phyloP scores from a whole-genome alignment of 2,888 invertebrate genomes.

The Ernsta delagoae region DNA sequence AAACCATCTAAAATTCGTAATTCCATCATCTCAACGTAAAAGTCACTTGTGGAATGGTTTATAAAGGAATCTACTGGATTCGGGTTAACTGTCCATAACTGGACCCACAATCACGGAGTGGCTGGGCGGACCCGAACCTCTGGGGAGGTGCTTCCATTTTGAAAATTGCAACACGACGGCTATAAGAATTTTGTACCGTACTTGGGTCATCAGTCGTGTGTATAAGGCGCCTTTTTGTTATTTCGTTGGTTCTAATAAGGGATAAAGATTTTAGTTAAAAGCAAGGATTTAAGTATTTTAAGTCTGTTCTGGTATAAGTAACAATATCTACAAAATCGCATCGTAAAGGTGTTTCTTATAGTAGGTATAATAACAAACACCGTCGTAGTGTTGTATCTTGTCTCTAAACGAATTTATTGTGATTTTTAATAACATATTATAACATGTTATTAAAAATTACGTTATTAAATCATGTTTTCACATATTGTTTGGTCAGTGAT shows the following conservation, averaged over 20 bases:
- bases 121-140: slow-evolving; percentile 46
- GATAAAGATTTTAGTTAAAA: neutral
- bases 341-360: no score
- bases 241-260: neutral
- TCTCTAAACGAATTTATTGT: no score
- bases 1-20: neutral
- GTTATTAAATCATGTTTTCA: no score
- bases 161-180: slow-evolving; percentile 64
- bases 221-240: neutral
- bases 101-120: slow-evolving; percentile 63
- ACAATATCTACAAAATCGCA: no score
- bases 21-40: neutral
- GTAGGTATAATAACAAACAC: no score
- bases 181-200: slow-evolving; percentile 41
- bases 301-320: no score
- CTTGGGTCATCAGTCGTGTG: slow-evolving; percentile 6
- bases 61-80: slow-evolving; percentile 55
- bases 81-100: slow-evolving; percentile 66
- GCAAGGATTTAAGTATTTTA: no score
- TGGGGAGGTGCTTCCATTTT: slow-evolving; percentile 63
- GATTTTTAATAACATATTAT: no score
- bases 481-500: no score
- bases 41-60: slow-evolving; percentile 43
- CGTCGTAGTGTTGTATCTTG: no score
- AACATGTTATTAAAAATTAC: no score